Evolutionary conservation across 2,888 invertebrate genomes (phyloP).

Genomic region (Meteorus cinctellus): DNA sequence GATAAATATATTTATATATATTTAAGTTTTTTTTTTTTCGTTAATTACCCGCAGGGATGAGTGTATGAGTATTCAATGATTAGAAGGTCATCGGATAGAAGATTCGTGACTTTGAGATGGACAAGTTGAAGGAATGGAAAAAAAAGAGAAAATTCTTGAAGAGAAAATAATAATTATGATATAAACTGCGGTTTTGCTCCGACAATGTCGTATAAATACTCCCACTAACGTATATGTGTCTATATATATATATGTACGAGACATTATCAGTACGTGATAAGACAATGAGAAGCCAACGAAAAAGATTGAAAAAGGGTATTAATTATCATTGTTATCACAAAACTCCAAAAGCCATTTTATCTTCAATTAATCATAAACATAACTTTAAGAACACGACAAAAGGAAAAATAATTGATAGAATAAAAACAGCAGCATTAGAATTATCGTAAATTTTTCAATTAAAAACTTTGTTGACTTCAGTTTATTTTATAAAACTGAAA

Average conservation of each 20-base stretch:
- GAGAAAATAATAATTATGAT: background rate
- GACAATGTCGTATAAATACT: background rate
- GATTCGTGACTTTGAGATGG: background rate
- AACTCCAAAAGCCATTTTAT: background rate
- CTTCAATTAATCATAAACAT: background rate
- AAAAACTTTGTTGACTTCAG: background rate
- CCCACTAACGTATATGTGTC: background rate
- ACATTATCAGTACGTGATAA: background rate
- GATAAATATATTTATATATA: background rate
- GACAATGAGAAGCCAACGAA: background rate
- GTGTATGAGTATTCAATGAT: background rate
- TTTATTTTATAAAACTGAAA: background rate
- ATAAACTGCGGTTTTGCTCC: background rate
- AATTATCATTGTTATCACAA: background rate
- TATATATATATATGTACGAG: background rate
- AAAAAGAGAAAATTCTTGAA: background rate
- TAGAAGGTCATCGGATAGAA: conserved; percentile 18
- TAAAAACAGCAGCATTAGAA: too few relatives aligned
- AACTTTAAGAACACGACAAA: background rate
- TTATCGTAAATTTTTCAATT: too few relatives aligned
- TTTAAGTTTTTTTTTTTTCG: background rate
- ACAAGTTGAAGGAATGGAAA: background rate
- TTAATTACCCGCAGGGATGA: background rate
- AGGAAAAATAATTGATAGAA: too few relatives aligned
- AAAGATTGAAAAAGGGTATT: conserved; percentile 10